Evolutionary conservation across 2,888 invertebrate genomes (phyloP), one percentile per base, ranked within the genome.

Genomic region (Alloscopus bannaensis): DNA sequence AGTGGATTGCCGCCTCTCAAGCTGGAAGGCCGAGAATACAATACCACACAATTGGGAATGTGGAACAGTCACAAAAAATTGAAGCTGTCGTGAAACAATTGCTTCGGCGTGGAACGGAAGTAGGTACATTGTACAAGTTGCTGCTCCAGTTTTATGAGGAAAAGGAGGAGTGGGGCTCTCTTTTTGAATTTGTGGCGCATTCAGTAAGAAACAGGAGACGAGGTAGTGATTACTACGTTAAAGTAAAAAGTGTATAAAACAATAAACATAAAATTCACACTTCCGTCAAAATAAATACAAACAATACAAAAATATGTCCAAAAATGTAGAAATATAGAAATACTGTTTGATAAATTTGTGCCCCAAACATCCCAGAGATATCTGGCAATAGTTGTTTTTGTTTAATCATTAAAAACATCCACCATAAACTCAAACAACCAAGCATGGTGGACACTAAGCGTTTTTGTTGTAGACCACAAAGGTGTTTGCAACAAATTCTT

Each of bases 1-100:
- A 90, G 86, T 73, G 89, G 81, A 88, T 90, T 87, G 90, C 89
- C 42, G 89, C 90, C n/a, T 86, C 89, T 0, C 87, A 59, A 36
- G 31, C 85, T 68, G 88, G 88, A 1, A 86, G 87, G 1, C 86
- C 90, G 0, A 8, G 8, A 2, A 26, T 71, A 18, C 8, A n/a
- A 0, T 71, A 62, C 50, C 26, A 62, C 20, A 62, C 71, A 20
- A 16, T 40, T 40, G 62, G 62, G 1, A 26, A 62, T 22, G 13
- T 1, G 20, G n/a, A 29, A 6, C 59, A 59, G 11, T 2, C 26
- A 2, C 26, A 55, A 26, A 13, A 8, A 11, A 26, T 59, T 13
- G 29, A 59, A 6, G 31, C n/a, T 4, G 31, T 59, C 18, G 20
- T 3, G 26, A 2, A 2, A 1, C 11, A 20, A 11, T 18, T 55